Conservation (phyloP, 2,888 invertebrate species). For the Strigamia transsilvanica region DNA sequence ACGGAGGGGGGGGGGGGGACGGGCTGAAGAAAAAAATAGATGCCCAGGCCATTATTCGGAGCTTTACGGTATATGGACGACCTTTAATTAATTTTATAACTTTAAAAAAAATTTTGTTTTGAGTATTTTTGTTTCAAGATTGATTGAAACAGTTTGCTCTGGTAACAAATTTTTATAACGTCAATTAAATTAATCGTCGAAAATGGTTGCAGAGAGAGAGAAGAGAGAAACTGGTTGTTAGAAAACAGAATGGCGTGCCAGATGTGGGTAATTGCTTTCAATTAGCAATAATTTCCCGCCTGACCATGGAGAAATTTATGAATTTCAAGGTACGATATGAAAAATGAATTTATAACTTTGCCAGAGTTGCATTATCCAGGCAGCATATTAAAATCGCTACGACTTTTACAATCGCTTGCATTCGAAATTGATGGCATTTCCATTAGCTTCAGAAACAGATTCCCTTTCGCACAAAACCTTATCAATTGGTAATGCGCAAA, state of each 20-base stretch:
- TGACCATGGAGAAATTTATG: constrained; percentile 25
- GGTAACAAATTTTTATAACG: constrained; percentile 21
- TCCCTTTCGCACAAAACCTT: constrained; percentile 9
- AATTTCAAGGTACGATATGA: constrained; percentile 11
- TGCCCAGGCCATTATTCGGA: too few species aligned
- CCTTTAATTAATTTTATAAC: too few species aligned
- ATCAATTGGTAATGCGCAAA: constrained; percentile 22
- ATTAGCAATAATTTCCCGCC: constrained; percentile 30
- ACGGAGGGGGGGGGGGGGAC: too few species aligned
- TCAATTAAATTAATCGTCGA: constrained; percentile 8
- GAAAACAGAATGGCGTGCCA: constrained; percentile 30
- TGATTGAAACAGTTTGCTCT: neutral
- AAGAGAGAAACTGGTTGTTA: constrained; percentile 16
- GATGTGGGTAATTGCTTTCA: constrained; percentile 26
- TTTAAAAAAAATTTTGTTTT: too few species aligned
- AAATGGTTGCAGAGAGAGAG: neutral
- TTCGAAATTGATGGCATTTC: constrained; percentile 30
- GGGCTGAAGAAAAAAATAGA: too few species aligned
- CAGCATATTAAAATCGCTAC: constrained; percentile 5
- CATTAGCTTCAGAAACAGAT: constrained; percentile 26
- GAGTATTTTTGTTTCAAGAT: neutral
- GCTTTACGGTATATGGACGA: too few species aligned
- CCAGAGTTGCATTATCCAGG: constrained; percentile 3
- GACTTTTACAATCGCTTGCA: constrained; percentile 23
- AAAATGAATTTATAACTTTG: constrained; percentile 14